phyloP scores from a whole-genome alignment of 2,797 vertebrate species.

The Percopsis omiscomaycus region DNA sequence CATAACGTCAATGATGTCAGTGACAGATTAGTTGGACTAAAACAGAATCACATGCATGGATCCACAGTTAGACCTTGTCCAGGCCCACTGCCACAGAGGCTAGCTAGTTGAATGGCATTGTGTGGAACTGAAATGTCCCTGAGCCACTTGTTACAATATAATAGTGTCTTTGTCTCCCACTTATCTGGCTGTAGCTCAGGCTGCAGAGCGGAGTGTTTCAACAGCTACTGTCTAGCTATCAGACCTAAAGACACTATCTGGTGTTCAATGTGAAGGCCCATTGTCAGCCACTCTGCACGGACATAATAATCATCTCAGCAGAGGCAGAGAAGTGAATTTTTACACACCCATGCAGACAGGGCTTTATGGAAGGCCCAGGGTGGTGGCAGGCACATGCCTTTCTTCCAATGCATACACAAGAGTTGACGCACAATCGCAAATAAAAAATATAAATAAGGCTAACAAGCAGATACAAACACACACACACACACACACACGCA shows the following conservation, averaged over 20 bases:
- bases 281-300: slow-evolving; percentile 50
- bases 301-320: slow-evolving; percentile 60
- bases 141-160: slow-evolving; percentile 61
- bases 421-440: neutral
- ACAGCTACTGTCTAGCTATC: slow-evolving; percentile 61
- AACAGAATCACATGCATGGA: slow-evolving; percentile 21
- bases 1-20: slow-evolving; percentile 12
- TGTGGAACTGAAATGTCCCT: slow-evolving; percentile 62
- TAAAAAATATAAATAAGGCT: neutral
- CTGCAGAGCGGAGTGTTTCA: slow-evolving; percentile 54
- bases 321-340: slow-evolving; percentile 58
- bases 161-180: slow-evolving; percentile 70
- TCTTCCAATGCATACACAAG: slow-evolving; percentile 20
- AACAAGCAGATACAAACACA: slow-evolving; percentile 10
- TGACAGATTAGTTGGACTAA: slow-evolving; percentile 32
- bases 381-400: slow-evolving; percentile 25
- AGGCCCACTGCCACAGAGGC: slow-evolving; percentile 31
- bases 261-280: slow-evolving; percentile 51
- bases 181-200: slow-evolving; percentile 65
- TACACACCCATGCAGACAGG: slow-evolving; percentile 39
- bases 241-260: slow-evolving; percentile 64
- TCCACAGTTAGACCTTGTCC: slow-evolving; percentile 42
- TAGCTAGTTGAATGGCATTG: slow-evolving; percentile 50
- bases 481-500: neutral
- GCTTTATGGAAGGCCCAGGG: slow-evolving; percentile 37